Base-by-base conservation (phyloP, 2,797 vertebrate species). In the Microctenopoma lineatum region DNA sequence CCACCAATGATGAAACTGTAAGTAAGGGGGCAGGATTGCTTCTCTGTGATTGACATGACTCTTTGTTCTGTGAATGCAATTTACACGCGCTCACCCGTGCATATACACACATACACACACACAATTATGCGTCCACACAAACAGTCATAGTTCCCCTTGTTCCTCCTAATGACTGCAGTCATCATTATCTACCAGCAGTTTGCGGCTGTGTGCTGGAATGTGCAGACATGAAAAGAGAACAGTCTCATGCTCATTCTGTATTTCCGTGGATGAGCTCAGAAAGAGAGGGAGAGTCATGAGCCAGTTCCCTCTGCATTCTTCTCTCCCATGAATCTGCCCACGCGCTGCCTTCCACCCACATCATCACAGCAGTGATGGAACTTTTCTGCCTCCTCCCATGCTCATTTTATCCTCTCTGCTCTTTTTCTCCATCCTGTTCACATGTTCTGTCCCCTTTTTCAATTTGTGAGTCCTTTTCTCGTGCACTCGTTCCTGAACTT, bases 311-410 rank as follows among this genome's bases (percentile, higher is more conserved):
- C 84, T 89, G 77, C 84, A 75, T 90, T 91, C 87, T 87, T 85
- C 80, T 89, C 90, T 91, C 85, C 88, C 81, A 86, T 91, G 90
- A 90, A 92, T 90, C 91, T 92, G 90, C 87, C 87, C 81, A 93
- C 93, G 88, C 91, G 84, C 87, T 87, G 91, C 88, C 85, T 90
- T 92, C 93, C 90, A 88, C 92, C 93, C 93, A 94, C 93, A 92
- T 91, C 80, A 89, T 85, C 80, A 75, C 91, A 80, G 87, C 84
- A 81, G 81, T 84, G 90, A 92, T 88, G 87, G 85, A 93, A 93
- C 89, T 92, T 90, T 90, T 89, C 84, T 88, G 45, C 85, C 78
- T 85, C 87, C 88, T 81, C 87, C 77, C 79, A 71, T 44, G 60
- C 83, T 86, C 15, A 21, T 75, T 87, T 75, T 85, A 70, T 87